Evolutionary conservation across 53 echinoderm and acorn worm genomes (phyloP).

Genomic region (Luidia sarsii): DNA sequence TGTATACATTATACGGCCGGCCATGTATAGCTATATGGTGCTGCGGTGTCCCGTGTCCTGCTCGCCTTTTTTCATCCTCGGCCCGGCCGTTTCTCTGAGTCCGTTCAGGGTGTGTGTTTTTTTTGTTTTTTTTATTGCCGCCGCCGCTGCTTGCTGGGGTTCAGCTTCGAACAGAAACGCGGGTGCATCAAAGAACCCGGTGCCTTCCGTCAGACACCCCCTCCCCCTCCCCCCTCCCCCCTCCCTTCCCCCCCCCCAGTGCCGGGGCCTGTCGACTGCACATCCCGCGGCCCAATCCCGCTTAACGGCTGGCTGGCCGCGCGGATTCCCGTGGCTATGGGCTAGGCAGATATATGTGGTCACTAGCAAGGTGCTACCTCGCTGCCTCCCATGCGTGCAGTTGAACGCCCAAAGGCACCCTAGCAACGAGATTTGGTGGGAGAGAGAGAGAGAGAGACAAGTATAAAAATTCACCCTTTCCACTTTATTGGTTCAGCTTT

Average conservation of each 20-base stretch:
- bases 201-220: background rate
- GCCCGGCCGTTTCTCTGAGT: too few relatives aligned
- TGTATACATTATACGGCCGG: too few relatives aligned
- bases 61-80: too few relatives aligned
- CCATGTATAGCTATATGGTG: too few relatives aligned
- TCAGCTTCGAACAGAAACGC: constrained; percentile 28
- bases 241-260: constrained; percentile 15
- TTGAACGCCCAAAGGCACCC: constrained; percentile 23
- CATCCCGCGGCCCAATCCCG: constrained; percentile 26
- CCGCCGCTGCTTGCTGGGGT: too few relatives aligned
- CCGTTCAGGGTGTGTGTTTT: too few relatives aligned
- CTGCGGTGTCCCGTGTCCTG: too few relatives aligned
- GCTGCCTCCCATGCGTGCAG: too few relatives aligned
- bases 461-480: constrained; percentile 20
- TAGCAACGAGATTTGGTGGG: constrained; percentile 23
- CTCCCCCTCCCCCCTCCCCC: background rate
- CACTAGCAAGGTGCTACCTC: too few relatives aligned
- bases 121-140: too few relatives aligned
- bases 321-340: constrained; percentile 16
- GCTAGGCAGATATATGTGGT: constrained; percentile 28
- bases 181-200: constrained; percentile 27
- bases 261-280: constrained; percentile 25
- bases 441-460: constrained; percentile 17
- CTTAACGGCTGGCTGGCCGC: constrained; percentile 36
- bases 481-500: constrained; percentile 55